Percentiles rank a stretch among this genome's conserved stretches.
Evolutionary conservation across 2,888 invertebrate species (phyloP).

Genomic region (Meganola albula): DNA sequence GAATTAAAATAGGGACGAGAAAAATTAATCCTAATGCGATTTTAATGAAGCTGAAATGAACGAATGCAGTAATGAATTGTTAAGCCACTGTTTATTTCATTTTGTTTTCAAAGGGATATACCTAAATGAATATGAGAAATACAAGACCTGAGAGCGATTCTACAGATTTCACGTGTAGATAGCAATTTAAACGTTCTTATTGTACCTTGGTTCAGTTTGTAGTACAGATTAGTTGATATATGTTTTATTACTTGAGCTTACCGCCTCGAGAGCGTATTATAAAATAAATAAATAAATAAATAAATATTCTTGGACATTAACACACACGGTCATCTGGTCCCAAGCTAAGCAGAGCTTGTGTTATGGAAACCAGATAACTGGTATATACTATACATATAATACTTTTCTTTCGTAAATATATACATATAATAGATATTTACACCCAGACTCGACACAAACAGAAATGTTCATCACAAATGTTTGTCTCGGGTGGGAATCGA

Average conservation of each 20-base stretch:
- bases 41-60: conserved; percentile 76
- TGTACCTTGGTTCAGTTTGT: conserved; percentile 27
- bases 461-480: no score
- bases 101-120: conserved; percentile 45
- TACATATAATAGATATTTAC: no score
- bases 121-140: conserved; percentile 42
- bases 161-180: conserved; percentile 7
- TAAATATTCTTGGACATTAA: no score
- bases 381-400: no score
- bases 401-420: no score
- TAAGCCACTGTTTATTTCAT: conserved; percentile 62
- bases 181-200: conserved; percentile 22
- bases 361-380: no score
- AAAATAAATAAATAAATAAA: no score
- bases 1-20: conserved; percentile 75
- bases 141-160: conserved; percentile 23
- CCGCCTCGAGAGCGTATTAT: conserved; percentile 37
- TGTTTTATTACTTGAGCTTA: conserved; percentile 30
- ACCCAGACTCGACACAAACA: no score
- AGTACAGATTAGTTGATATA: conserved; percentile 34
- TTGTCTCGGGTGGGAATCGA: no score
- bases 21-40: conserved; percentile 78
- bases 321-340: no score
- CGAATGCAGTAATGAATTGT: conserved; percentile 73
- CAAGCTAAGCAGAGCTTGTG: no score